A percentile compares a stretch with the other conserved stretches of the same genome.
phyloP scores from a whole-genome alignment of 2,797 vertebrate species.

The Cetoscarus ocellatus region DNA sequence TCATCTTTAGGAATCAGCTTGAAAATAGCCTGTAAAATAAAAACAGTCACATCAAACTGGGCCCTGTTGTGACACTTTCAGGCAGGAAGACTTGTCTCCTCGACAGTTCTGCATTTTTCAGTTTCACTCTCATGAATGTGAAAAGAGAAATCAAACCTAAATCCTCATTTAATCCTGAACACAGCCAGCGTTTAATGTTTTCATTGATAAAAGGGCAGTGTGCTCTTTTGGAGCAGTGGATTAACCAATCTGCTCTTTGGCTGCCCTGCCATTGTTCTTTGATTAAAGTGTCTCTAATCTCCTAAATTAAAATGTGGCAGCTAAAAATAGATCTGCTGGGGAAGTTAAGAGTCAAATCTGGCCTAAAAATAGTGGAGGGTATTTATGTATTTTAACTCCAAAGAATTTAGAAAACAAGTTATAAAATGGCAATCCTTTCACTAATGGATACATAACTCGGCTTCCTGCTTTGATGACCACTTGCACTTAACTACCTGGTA shows the following conservation, averaged over 20 bases:
- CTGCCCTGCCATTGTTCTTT: slow-evolving; percentile 31
- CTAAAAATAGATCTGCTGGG: slow-evolving; percentile 8
- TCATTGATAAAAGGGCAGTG: slow-evolving; percentile 20
- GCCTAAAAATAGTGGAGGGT: neutral
- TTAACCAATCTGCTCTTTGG: slow-evolving; percentile 23
- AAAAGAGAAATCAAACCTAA: neutral
- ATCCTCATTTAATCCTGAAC: slow-evolving; percentile 9
- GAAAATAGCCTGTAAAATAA: slow-evolving; percentile 87
- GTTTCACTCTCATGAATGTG: too few relatives aligned
- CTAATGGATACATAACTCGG: too few relatives aligned
- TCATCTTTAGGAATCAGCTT: slow-evolving; percentile 89
- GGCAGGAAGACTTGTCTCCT: too few relatives aligned
- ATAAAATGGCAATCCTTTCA: too few relatives aligned
- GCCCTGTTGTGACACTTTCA: too few relatives aligned
- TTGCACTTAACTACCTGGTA: neutral
- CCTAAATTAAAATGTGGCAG: slow-evolving; percentile 16
- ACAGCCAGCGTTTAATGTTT: slow-evolving; percentile 5
- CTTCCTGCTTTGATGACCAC: neutral
- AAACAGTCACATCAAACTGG: neutral
- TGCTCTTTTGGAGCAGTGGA: neutral
- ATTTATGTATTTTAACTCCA: neutral
- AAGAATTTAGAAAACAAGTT: neutral
- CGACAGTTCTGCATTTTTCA: too few relatives aligned
- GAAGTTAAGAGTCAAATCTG: neutral
- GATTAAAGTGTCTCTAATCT: slow-evolving; percentile 41